phyloP scores from a whole-genome alignment of 2,113 vertebrate genomes.

The Neoarius graeffei region DNA sequence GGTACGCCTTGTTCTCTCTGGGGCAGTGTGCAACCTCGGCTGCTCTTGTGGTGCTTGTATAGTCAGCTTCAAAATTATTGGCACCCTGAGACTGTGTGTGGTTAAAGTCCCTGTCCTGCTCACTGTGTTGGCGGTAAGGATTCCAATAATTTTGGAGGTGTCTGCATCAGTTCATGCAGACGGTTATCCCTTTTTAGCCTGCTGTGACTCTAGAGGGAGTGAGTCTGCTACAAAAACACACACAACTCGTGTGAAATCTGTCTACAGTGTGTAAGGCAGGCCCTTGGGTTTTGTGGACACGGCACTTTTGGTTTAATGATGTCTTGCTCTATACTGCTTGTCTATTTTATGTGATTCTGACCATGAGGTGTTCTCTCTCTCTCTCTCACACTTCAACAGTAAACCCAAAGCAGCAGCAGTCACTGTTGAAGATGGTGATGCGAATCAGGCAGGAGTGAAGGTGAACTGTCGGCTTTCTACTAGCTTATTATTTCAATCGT shows the following conservation, averaged over 20 bases:
- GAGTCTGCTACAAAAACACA: constrained; percentile 47
- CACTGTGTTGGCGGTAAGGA: too few relatives aligned
- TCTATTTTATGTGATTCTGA: too few relatives aligned
- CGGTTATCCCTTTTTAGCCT: constrained; percentile 55
- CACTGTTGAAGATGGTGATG: not conserved
- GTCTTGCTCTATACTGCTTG: not conserved
- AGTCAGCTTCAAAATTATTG: not conserved
- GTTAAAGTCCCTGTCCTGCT: not conserved
- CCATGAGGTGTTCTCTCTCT: too few relatives aligned
- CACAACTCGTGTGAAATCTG: constrained; percentile 2
- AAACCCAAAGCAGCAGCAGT: constrained; percentile 11
- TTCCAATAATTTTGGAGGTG: not conserved
- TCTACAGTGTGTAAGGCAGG: not conserved
- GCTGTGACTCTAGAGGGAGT: constrained; percentile 54
- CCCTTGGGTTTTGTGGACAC: constrained; percentile 22
- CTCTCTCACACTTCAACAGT: not conserved
- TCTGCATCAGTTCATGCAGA: constrained; percentile 18
- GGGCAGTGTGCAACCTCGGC: not conserved
- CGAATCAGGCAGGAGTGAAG: constrained; percentile 18
- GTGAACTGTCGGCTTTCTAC: not conserved
- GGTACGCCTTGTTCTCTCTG: constrained; percentile 62
- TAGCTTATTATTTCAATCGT: too few relatives aligned
- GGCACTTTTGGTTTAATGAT: not conserved
- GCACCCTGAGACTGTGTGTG: not conserved
- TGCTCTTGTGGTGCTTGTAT: not conserved